phyloP scores from a whole-genome alignment of 2,113 vertebrate species.

The Forbesichthys papilliferus region DNA sequence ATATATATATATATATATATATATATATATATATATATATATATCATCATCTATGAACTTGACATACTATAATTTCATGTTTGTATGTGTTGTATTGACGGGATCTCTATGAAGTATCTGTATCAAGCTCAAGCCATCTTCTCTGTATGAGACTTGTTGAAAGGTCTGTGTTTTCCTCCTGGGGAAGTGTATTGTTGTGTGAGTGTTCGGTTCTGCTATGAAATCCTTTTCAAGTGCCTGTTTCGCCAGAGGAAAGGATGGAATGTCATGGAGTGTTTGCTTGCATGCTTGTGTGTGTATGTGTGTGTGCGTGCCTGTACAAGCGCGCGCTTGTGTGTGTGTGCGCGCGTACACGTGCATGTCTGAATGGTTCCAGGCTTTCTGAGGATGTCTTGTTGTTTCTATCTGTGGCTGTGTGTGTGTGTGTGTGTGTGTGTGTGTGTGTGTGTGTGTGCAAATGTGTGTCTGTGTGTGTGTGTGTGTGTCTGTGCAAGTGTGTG shows the following conservation, averaged over 20 bases:
- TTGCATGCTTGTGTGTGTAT: not conserved
- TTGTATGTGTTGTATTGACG: not conserved
- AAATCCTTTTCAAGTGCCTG: slow-evolving; percentile 40
- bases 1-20: too few relatives aligned
- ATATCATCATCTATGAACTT: too few relatives aligned
- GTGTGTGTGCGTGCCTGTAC: slow-evolving; percentile 14
- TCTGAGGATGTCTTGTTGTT: too few relatives aligned
- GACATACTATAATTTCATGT: not conserved
- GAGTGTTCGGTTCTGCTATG: slow-evolving; percentile 37
- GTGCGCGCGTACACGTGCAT: not conserved
- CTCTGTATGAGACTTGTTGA: not conserved
- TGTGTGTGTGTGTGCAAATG: not conserved
- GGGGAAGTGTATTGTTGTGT: slow-evolving; percentile 27
- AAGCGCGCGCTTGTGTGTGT: not conserved
- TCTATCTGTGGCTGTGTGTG: too few relatives aligned
- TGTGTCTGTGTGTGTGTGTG: not conserved
- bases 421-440: too few relatives aligned
- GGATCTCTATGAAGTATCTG: not conserved
- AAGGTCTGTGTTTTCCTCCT: slow-evolving; percentile 7
- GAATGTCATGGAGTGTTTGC: not conserved
- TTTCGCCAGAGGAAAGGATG: slow-evolving; percentile 21
- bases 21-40: too few relatives aligned
- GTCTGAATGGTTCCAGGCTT: slow-evolving; percentile 24
- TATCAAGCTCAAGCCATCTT: not conserved
- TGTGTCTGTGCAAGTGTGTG: slow-evolving; percentile 12